Base-by-base conservation (phyloP, 2,113 vertebrate genomes). In the Seriola aureovittata region DNA sequence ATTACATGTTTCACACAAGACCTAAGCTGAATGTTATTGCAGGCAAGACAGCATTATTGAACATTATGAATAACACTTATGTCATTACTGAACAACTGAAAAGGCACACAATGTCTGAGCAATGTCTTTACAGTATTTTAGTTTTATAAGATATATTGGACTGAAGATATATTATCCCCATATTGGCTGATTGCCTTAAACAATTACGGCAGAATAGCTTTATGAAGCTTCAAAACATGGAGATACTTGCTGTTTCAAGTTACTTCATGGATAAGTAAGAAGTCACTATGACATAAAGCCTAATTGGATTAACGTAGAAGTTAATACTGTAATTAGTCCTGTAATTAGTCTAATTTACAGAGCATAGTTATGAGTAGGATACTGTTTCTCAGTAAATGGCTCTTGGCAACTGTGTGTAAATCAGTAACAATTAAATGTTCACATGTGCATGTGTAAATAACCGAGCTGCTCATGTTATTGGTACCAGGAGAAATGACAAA, bases 401-500 rank as follows among this genome's bases (percentile, higher is more conserved):
- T 40, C 1, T 38, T 29, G 21, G 19, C 2, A 34, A 36, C 32
- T 38, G 14, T n/a, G 17, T 42, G 40, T 42, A 42, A 42, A 42
- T 42, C 40, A 42, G 40, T 42, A 11, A 42, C 40, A 42, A 42
- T 42, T 38, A 59, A 57, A 64, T 16, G 29, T 38, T 58, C 40
- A n/a, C 13, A 67, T 71, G 48, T 50, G 9, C 40, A 40, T 10
- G 14, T 81, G 64, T 25, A 65, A 75, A 70, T 77, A 58, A 29
- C 68, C 0, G 38, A 79, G 78, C 58, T 38, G 67, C 78, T 70
- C 23, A 4, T 34, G 29, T 73, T 63, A 77, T 25, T 46, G 58
- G 82, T 52, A 80, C 46, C 62, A 75, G 67, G 48, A 68, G 48
- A 46, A 85, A 80, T 36, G 46, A 82, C 48, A 78, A 46, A 40